Evolutionary conservation across 1,140 invertebrate genomes (phyloP).

Genomic region (Drosophila prosaltans): DNA sequence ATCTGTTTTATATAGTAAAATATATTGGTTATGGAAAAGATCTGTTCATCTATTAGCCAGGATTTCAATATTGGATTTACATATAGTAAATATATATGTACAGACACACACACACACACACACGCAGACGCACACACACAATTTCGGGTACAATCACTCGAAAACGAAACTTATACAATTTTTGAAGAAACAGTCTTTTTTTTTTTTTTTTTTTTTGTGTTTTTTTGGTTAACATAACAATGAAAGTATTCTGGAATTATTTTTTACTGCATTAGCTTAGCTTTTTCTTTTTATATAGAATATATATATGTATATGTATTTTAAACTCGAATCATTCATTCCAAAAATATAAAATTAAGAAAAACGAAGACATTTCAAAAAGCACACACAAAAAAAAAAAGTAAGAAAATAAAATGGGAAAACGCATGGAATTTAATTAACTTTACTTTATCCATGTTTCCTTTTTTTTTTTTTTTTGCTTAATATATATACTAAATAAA

Average conservation of each 20-base stretch:
- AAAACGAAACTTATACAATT: constrained; percentile 12
- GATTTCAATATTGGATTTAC: neutral
- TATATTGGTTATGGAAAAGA: neutral
- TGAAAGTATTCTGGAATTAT: constrained; percentile 47
- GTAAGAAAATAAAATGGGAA: neutral
- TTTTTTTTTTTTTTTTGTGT: constrained; percentile 20
- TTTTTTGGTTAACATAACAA: constrained; percentile 55
- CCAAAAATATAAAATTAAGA: neutral
- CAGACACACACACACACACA: constrained; percentile 31
- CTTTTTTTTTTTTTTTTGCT: neutral
- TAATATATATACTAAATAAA: constrained; percentile 15
- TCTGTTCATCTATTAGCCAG: neutral
- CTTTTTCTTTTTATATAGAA: constrained; percentile 26
- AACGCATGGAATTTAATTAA: neutral
- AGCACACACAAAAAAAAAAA: neutral
- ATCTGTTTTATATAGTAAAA: no score
- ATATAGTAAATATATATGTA: neutral
- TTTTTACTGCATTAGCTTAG: constrained; percentile 35
- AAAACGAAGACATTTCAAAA: neutral
- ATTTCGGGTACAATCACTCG: neutral
- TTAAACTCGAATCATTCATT: neutral
- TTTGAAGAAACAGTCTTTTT: constrained; percentile 73
- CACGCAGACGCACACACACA: constrained; percentile 24
- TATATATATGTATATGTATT: neutral
- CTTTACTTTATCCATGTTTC: neutral